Base-by-base conservation (phyloP, 23 tunicate species). In the Trididemnum clinides region DNA sequence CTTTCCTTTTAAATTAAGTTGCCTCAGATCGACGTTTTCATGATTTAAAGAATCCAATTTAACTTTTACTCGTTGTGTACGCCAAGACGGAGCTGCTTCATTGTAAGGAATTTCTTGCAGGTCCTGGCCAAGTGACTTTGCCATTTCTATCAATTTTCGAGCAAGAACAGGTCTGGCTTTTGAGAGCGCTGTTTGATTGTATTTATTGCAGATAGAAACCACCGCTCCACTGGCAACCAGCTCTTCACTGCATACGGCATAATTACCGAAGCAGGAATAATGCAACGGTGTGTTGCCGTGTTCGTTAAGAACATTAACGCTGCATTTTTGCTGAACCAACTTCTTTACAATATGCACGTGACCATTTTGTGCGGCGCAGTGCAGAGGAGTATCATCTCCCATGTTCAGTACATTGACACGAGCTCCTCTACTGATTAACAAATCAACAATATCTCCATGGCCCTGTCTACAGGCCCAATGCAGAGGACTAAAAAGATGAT, bases 351-450 rank as follows among this genome's bases (percentile, higher is more conserved):
- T 89, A 29, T 88, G 89, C 29, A 88, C 49, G 81, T 91, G 97
- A 33, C 99, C 99, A 88, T 78, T 91, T 69, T 96, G 99, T 18
- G 97, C 97, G 2, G 99, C 97, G 72, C 91, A 91, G 44, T 96
- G 99, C n/a, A 96, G 84, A 23, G 99, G 99, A 32, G 97, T 91
- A 35, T 96, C 99, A 69, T 96, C 99, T 1, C 99, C 99, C 92
- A 93, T 93, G 54, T 96, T 96, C 0, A 92, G 88, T 12, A 97
- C 93, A 66, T 88, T 91, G 1, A 96, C 82, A 28, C 95, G 72
- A 0, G 99, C 99, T 0, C 99, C 99, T 57, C 92, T 50, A 4
- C 54, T 76, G 39, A 96, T 39, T 10, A 96, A 59, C 39, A 96
- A 50, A 33, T 96, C 99, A 2, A 96, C 90, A 33, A 96, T 86